Percentiles rank a stretch among this genome's conserved stretches.
phyloP scores from a whole-genome alignment of 2,113 vertebrate species.

The Pangasianodon hypophthalmus region DNA sequence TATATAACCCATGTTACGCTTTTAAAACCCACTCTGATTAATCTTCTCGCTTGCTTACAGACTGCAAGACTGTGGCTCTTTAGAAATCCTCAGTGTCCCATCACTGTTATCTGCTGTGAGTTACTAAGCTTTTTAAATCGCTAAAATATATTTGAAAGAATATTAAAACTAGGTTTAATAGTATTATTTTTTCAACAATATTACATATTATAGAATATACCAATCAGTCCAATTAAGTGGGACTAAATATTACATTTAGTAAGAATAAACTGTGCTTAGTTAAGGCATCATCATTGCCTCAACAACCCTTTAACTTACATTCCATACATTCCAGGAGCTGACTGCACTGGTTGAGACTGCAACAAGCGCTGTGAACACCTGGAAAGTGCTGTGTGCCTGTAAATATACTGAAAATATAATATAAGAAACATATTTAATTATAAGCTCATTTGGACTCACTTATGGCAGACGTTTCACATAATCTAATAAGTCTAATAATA shows the following conservation, averaged over 20 bases:
- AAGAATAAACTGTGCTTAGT: not conserved
- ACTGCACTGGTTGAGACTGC: not conserved
- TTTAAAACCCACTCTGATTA: not conserved
- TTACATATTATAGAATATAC: not conserved
- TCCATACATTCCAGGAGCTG: conserved; percentile 1
- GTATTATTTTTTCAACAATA: not conserved
- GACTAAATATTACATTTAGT: not conserved
- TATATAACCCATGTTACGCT: conserved; percentile 1
- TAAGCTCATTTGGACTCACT: not conserved
- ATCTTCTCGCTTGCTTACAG: not conserved
- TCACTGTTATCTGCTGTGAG: not conserved
- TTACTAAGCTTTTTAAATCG: not conserved
- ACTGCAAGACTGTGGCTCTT: not conserved
- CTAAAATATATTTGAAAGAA: not conserved
- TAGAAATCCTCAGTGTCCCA: not conserved
- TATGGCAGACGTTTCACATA: not conserved
- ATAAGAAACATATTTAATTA: not conserved
- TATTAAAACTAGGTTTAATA: not conserved
- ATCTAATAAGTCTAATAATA: not conserved
- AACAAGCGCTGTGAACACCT: not conserved
- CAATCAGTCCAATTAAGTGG: not conserved
- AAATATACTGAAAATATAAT: not conserved
- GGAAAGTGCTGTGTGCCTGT: conserved; percentile 14
- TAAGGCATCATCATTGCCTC: not conserved
- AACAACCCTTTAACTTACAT: not conserved